Percentiles rank a stretch among this genome's conserved stretches.
These are phyloP conservation scores for Protobothrops flavoviridis DNA, from an alignment of 2,113 vertebrate genomes.

Conservation along the genomic window DNA sequence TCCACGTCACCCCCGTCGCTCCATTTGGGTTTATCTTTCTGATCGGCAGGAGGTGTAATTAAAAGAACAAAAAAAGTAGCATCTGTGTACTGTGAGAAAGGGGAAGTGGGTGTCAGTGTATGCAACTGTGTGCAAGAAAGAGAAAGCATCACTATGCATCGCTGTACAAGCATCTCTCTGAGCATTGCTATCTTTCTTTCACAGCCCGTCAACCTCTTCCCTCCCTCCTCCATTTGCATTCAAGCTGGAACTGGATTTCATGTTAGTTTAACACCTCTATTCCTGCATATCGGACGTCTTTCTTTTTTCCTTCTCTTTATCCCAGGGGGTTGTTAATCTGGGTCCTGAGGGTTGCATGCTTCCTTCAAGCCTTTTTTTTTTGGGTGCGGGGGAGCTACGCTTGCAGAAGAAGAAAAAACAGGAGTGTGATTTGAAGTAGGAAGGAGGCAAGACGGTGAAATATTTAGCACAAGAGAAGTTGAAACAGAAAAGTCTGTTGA, in stretches of 20 bases:
- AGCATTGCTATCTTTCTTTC: not conserved
- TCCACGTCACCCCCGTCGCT: slow-evolving; percentile 52
- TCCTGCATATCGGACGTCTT: not conserved
- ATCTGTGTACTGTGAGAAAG: not conserved
- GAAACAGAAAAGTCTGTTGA: not conserved
- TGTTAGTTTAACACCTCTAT: not conserved
- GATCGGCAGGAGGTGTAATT: slow-evolving; percentile 59
- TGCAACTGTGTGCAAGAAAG: not conserved
- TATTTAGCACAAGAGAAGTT: not conserved
- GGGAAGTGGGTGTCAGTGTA: not conserved
- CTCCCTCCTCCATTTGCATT: not conserved
- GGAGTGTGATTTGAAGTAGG: not conserved
- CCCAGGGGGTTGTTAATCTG: not conserved
- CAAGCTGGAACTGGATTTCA: not conserved
- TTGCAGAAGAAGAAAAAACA: not conserved
- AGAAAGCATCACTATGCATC: not conserved
- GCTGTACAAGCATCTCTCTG: not conserved
- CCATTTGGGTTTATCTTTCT: slow-evolving; percentile 64
- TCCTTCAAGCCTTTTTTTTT: not conserved
- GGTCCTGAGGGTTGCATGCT: not conserved
- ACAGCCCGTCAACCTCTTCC: not conserved
- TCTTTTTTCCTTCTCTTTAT: not conserved
- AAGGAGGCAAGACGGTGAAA: not conserved
- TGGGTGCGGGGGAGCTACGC: too few relatives aligned
- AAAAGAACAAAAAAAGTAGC: slow-evolving; percentile 49